Evolutionary conservation across 2,888 invertebrate genomes (phyloP), one percentile per base, ranked within the genome.

Genomic region (Calameuta pallipes): DNA sequence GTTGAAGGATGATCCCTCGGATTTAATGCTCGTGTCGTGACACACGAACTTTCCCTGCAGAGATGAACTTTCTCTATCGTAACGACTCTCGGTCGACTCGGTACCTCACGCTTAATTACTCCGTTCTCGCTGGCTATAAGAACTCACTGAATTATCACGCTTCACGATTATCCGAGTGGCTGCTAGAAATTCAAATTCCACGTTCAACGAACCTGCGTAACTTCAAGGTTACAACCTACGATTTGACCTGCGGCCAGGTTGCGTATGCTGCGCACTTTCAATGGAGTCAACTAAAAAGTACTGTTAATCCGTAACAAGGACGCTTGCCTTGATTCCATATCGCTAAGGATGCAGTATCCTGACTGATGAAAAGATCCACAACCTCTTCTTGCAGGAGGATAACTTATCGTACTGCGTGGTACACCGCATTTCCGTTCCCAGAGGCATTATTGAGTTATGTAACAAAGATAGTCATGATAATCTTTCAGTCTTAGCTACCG

Each of bases 201-300:
- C 31, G 71, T 31, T 71, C 71, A 33, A 71, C 71, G 71, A 71
- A 71, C 71, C 71, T 31, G 31, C 31, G 71, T 56, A 56, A 56
- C 41, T 15, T 56, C 41, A 56, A 23, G 41, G 41, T 23, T 56
- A 56, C 41, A 23, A 56, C 41, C 41, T 56, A 56, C 15, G 41
- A 9, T 23, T 23, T 9, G 41, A 56, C 41, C 41, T 56, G 41
- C 23, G 41, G 6, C 6, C 41, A 56, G 9, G 23, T 0, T 56
- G 41, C 6, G 15, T 23, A 2, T 2, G 41, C 23, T 56, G 41
- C 41, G 41, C 41, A 15, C 15, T 41, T 41, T 41, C 41, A 41
- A 41, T 41, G 4, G 6, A 41, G 41, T 15, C 41, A 4, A 41
- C 41, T 15, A 56, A 23, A 23, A 56, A 23, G 23, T 56, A 56